These are phyloP conservation scores for Samia ricini DNA, from an alignment of 1,140 invertebrate species.

Conservation along the genomic window DNA sequence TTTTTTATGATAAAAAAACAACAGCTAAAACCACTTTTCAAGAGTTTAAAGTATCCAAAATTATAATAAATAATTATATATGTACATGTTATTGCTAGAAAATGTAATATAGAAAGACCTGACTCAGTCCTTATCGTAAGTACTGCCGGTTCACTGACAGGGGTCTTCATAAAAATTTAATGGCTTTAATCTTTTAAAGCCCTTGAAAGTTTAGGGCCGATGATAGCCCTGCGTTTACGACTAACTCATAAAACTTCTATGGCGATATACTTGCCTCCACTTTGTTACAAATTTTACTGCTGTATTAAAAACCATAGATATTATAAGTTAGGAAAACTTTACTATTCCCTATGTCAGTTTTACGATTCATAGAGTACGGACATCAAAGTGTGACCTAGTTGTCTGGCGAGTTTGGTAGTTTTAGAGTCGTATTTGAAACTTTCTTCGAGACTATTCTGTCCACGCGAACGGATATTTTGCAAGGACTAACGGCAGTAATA, in stretches of 20 bases:
- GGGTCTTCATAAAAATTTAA: slow-evolving; percentile 61
- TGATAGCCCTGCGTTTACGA: slow-evolving; percentile 47
- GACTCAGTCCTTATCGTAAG: slow-evolving; percentile 41
- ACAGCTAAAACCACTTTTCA: no score
- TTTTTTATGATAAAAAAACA: no score
- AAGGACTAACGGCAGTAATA: not conserved
- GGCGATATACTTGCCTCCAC: slow-evolving; percentile 20
- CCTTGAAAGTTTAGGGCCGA: slow-evolving; percentile 41
- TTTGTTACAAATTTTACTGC: slow-evolving; percentile 26
- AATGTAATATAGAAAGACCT: slow-evolving; percentile 26
- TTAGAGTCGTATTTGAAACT: not conserved
- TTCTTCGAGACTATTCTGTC: not conserved
- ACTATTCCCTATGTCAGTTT: not conserved
- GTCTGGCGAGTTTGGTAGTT: not conserved
- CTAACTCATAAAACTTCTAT: slow-evolving; percentile 35
- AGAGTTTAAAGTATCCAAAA: no score
- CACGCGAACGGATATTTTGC: not conserved
- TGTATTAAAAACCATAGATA: slow-evolving; percentile 10
- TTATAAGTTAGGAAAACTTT: slow-evolving; percentile 2
- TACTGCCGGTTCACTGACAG: slow-evolving; percentile 44
- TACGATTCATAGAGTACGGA: not conserved
- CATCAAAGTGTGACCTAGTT: not conserved
- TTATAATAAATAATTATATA: not conserved
- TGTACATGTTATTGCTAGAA: slow-evolving; percentile 11
- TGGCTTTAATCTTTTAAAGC: slow-evolving; percentile 57